Percentiles rank a stretch among this genome's conserved stretches.
phyloP scores from a whole-genome alignment of 2,797 vertebrate genomes.

The Myiotriccus ornatus region DNA sequence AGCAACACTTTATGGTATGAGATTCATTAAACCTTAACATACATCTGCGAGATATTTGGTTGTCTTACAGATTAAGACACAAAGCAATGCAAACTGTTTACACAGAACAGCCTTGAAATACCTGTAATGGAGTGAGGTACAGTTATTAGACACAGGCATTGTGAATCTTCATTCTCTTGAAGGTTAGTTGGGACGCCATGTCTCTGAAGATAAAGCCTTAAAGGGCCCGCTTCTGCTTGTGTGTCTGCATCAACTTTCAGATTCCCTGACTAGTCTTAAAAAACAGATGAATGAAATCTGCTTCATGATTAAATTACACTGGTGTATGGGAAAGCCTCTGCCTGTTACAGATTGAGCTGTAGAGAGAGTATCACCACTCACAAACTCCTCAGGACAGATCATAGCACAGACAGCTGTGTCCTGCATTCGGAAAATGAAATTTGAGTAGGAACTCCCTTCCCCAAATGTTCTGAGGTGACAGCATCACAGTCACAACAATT shows the following conservation, averaged over 20 bases:
- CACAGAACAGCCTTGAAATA: slow-evolving; percentile 71
- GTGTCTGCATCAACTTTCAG: slow-evolving; percentile 51
- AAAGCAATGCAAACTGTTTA: slow-evolving; percentile 60
- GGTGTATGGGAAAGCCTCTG: slow-evolving; percentile 19
- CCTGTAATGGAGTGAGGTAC: slow-evolving; percentile 74
- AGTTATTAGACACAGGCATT: slow-evolving; percentile 67
- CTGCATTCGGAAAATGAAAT: background rate
- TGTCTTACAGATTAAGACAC: slow-evolving; percentile 75
- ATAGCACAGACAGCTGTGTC: background rate
- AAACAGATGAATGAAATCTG: slow-evolving; percentile 51
- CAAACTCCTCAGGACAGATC: background rate
- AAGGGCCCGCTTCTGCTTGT: background rate
- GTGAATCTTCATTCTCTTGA: slow-evolving; percentile 70
- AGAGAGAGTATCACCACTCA: background rate
- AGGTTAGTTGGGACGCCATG: slow-evolving; percentile 11
- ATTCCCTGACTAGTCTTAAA: slow-evolving; percentile 49
- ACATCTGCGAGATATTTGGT: slow-evolving; percentile 62
- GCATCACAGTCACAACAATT: background rate
- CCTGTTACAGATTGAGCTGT: background rate
- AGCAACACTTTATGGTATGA: slow-evolving; percentile 72
- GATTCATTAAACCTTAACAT: slow-evolving; percentile 77
- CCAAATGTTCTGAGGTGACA: background rate
- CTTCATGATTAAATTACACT: slow-evolving; percentile 53
- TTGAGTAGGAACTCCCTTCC: background rate
- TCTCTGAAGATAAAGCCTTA: slow-evolving; percentile 67